Evolutionary conservation across 2,888 invertebrate genomes (phyloP).

Genomic region (Invenusta paracnida): DNA sequence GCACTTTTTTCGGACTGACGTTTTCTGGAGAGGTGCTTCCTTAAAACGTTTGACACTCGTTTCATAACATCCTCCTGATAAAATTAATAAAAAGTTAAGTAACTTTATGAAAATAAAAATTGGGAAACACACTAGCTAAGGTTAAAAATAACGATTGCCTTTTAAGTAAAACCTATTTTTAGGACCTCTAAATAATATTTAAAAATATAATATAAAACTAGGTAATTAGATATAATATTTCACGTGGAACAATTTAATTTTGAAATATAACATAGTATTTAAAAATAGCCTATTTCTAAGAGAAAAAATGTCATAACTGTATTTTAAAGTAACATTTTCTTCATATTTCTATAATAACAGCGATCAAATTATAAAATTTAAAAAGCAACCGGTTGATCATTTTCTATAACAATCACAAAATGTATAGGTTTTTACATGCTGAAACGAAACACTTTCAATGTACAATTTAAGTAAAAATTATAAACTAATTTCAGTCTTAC

Average conservation of each 20-base stretch:
- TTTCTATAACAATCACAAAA: not conserved
- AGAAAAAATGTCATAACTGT: not conserved
- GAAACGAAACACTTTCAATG: not conserved
- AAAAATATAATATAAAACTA: not conserved
- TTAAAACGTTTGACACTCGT: not conserved
- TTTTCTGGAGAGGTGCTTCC: not conserved
- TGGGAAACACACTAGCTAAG: too few species aligned
- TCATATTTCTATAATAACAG: not conserved
- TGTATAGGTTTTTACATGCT: too few species aligned
- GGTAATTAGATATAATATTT: not conserved
- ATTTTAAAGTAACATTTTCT: not conserved
- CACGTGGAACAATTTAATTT: not conserved
- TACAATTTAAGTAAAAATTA: conserved; percentile 4
- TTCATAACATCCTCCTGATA: not conserved
- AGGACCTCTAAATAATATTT: too few species aligned
- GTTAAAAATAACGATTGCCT: too few species aligned
- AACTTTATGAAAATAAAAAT: not conserved
- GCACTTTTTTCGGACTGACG: not conserved
- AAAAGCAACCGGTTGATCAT: not conserved
- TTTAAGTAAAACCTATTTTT: too few species aligned
- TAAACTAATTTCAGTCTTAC: conserved; percentile 21
- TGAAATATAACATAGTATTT: not conserved
- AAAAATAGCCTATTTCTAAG: conserved; percentile 4
- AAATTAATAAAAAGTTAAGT: not conserved
- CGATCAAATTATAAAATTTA: not conserved